These are phyloP conservation scores for Catocala sponsa DNA, from an alignment of 2,888 invertebrate species.

Conservation along the genomic window DNA sequence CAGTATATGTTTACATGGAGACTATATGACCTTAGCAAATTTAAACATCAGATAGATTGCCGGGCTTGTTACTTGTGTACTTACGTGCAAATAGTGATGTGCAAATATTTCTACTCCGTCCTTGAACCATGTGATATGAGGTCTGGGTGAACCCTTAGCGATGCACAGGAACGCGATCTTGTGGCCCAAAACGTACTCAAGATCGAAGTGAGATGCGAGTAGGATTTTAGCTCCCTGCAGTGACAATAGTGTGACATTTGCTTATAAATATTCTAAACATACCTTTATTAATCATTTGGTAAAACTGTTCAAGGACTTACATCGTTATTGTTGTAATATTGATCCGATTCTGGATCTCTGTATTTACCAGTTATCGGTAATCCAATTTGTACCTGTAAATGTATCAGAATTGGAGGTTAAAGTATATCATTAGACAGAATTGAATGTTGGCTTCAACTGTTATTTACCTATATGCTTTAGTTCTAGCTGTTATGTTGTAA, in stretches of 20 bases:
- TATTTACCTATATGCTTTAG: too few relatives aligned
- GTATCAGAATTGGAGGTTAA: conserved; percentile 1
- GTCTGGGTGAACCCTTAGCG: conserved; percentile 96
- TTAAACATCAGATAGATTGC: not conserved
- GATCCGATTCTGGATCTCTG: conserved; percentile 95
- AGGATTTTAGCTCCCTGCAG: conserved; percentile 95
- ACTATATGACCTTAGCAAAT: not conserved
- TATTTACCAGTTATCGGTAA: conserved; percentile 96
- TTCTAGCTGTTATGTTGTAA: too few relatives aligned
- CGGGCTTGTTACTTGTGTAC: conserved; percentile 58
- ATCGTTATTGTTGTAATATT: conserved; percentile 96
- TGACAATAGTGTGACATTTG: not conserved
- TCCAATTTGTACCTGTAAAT: conserved; percentile 92
- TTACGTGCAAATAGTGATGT: conserved; percentile 95
- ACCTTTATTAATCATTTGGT: not conserved
- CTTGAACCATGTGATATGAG: conserved; percentile 98
- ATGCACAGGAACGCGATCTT: conserved; percentile 97
- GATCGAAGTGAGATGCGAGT: conserved; percentile 96
- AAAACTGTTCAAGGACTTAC: conserved; percentile 83
- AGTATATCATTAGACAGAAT: conserved; percentile 8
- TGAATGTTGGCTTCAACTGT: too few relatives aligned
- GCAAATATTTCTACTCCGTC: conserved; percentile 97
- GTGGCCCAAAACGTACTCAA: conserved; percentile 97
- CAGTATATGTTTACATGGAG: too few relatives aligned
- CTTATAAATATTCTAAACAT: not conserved